Evolutionary conservation across 2,113 vertebrate genomes (phyloP).

Genomic region (Prionailurus viverrinus): DNA sequence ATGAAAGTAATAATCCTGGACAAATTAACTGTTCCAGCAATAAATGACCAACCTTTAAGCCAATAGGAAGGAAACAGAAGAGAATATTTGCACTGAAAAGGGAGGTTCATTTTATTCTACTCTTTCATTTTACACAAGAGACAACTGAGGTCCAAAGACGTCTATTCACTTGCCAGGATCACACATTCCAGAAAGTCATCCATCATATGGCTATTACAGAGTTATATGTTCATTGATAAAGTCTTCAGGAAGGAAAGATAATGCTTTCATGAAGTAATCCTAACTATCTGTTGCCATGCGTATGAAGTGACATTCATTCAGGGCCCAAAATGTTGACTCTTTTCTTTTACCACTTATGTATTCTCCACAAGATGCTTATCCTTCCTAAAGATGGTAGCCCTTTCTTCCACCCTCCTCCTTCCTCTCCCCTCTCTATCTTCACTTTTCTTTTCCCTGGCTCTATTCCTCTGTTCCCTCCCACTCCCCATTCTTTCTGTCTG

Average conservation of each 20-base stretch:
- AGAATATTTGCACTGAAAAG: not conserved
- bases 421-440: not conserved
- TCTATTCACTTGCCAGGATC: not conserved
- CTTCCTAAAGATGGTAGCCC: not conserved
- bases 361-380: not conserved
- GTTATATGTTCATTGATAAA: not conserved
- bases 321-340: not conserved
- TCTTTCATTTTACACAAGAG: not conserved
- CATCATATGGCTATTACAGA: not conserved
- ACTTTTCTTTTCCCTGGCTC: not conserved
- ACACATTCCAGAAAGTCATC: not conserved
- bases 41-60: conserved; percentile 57
- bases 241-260: not conserved
- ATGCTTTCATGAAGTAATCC: not conserved
- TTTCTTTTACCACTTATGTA: not conserved
- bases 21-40: conserved; percentile 49
- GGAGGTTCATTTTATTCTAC: not conserved
- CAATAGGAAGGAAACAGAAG: not conserved
- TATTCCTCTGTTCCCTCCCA: not conserved
- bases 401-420: not conserved
- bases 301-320: not conserved
- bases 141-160: not conserved
- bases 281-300: not conserved
- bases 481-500: not conserved
- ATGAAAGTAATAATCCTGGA: conserved; percentile 76